Conservation (phyloP, 2,113 vertebrate genomes). For the Desmodus rotundus region DNA sequence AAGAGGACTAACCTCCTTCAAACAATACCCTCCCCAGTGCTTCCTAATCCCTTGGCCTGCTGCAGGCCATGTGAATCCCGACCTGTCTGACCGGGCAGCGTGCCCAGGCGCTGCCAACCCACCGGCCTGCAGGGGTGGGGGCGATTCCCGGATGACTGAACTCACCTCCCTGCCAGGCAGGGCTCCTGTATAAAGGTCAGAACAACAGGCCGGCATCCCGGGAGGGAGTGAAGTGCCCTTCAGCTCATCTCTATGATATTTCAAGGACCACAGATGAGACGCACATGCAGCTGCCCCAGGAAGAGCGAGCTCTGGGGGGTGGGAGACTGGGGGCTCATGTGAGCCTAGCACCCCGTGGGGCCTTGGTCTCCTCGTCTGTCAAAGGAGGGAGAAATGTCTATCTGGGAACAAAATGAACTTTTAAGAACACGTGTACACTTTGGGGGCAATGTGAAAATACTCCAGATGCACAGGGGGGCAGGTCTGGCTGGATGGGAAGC, state of each 20-base stretch:
- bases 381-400: not conserved
- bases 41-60: conserved; percentile 59
- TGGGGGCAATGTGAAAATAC: not conserved
- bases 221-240: not conserved
- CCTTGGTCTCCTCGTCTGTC: not conserved
- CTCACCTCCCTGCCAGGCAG: not conserved
- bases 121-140: not conserved
- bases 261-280: not conserved
- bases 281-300: not conserved
- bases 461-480: not conserved
- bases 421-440: not conserved
- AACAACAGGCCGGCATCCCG: not conserved
- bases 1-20: conserved; percentile 3
- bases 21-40: conserved; percentile 33
- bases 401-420: not conserved
- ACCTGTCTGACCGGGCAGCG: not conserved
- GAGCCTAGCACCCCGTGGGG: not conserved
- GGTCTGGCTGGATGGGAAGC: not conserved
- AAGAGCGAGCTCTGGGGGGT: not conserved
- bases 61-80: conserved; percentile 61
- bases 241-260: not conserved
- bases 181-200: not conserved
- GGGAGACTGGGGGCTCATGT: not conserved
- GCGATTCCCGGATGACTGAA: not conserved
- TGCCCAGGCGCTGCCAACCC: conserved; percentile 6